A percentile compares a stretch with the other conserved stretches of the same genome.
Conservation (phyloP, 2,888 invertebrate genomes). For the Quadriops clusia region DNA sequence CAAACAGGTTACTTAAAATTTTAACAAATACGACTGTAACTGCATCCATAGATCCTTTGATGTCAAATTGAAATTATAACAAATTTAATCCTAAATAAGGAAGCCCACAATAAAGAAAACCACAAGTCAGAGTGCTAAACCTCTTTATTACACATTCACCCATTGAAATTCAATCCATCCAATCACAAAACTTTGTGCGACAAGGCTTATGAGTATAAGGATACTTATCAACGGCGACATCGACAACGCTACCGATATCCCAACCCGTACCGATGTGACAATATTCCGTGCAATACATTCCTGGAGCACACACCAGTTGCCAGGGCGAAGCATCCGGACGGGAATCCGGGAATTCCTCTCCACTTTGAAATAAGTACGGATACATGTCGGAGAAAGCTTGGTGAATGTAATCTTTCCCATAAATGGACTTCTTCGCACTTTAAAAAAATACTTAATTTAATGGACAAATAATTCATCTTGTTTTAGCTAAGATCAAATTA, state of each 20-base stretch:
- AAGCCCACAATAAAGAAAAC: no score
- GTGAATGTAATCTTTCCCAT: slow-evolving; percentile 23
- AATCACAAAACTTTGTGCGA: slow-evolving; percentile 11
- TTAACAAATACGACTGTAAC: no score
- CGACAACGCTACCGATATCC: slow-evolving; percentile 30
- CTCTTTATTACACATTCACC: no score
- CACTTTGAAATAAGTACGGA: slow-evolving; percentile 25
- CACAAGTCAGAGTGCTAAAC: no score
- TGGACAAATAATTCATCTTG: slow-evolving; percentile 1
- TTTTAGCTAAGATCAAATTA: background rate
- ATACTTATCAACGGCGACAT: no score
- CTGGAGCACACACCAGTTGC: slow-evolving; percentile 32
- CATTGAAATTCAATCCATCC: no score
- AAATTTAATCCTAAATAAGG: no score
- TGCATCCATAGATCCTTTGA: no score
- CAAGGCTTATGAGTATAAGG: slow-evolving; percentile 11
- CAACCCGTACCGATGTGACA: slow-evolving; percentile 35
- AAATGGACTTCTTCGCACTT: slow-evolving; percentile 31
- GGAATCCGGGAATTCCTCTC: slow-evolving; percentile 24
- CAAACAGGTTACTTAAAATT: no score
- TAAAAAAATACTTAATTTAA: slow-evolving; percentile 15
- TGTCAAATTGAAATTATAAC: no score
- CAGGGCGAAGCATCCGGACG: slow-evolving; percentile 25
- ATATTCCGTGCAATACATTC: slow-evolving; percentile 37
- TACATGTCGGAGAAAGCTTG: slow-evolving; percentile 28